These are phyloP conservation scores for Microplitis deprimator DNA, from an alignment of 2,888 invertebrate species.

Conservation along the genomic window DNA sequence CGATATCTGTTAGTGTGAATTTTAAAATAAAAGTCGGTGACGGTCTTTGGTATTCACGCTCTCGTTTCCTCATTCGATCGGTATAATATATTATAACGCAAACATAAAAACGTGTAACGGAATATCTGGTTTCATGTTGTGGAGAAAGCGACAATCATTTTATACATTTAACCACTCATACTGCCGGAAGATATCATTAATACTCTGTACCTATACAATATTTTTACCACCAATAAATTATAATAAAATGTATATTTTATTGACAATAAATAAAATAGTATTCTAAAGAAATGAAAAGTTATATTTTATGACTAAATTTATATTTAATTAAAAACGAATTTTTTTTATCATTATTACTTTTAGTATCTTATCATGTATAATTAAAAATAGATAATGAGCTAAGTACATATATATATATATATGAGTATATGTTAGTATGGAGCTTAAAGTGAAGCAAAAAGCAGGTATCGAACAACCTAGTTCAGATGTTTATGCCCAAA, in stretches of 20 bases:
- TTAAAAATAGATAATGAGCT: not conserved
- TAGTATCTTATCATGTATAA: not conserved
- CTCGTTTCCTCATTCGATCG: not conserved
- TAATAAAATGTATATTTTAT: not conserved
- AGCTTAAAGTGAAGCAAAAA: not conserved
- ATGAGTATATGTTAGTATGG: not conserved
- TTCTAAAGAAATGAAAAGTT: not conserved
- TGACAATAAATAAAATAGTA: not conserved
- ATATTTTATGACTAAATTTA: not conserved
- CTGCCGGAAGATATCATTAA: conserved; percentile 11
- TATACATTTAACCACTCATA: not conserved
- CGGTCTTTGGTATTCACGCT: not conserved
- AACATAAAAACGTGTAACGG: conserved; percentile 51
- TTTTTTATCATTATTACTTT: not conserved
- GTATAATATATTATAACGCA: not conserved
- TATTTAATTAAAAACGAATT: not conserved
- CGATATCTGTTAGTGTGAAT: not conserved
- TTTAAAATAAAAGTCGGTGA: not conserved
- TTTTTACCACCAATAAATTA: not conserved
- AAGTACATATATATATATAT: not conserved
- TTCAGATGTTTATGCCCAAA: conserved; percentile 15
- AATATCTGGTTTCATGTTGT: conserved; percentile 32
- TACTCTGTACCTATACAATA: not conserved
- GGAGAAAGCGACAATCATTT: conserved; percentile 54
- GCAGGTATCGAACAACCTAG: conserved; percentile 33